Percentiles rank a stretch among this genome's conserved stretches.
phyloP scores from a whole-genome alignment of 2,797 vertebrate genomes.

The Phrynocephalus forsythii region DNA sequence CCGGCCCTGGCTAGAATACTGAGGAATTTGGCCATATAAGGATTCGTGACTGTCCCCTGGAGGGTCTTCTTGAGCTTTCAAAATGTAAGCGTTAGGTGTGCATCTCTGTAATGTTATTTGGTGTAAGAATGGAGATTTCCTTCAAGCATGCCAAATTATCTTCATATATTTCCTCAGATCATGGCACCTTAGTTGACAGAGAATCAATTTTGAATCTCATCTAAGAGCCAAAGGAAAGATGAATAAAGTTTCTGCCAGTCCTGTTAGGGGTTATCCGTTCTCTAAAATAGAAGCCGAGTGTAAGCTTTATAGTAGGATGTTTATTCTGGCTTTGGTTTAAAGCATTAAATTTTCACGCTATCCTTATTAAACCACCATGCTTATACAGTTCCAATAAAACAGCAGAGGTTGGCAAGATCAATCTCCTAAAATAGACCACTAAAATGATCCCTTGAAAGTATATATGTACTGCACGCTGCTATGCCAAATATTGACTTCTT shows the following conservation, averaged over 20 bases:
- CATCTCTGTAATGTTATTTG: slow-evolving; percentile 8
- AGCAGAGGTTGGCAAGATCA: slow-evolving; percentile 38
- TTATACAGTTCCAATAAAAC: slow-evolving; percentile 53
- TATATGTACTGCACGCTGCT: slow-evolving; percentile 57
- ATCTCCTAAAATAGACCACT: slow-evolving; percentile 63
- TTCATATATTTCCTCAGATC: slow-evolving; percentile 47
- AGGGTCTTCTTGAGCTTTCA: slow-evolving; percentile 33
- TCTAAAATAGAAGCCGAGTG: slow-evolving; percentile 18
- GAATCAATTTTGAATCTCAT: slow-evolving; percentile 60
- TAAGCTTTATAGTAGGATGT: slow-evolving; percentile 38
- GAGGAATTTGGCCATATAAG: neutral
- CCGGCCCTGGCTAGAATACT: too few relatives aligned
- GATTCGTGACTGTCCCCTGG: slow-evolving; percentile 15
- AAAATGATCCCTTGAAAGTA: slow-evolving; percentile 54
- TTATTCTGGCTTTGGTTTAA: slow-evolving; percentile 58
- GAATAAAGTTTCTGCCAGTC: slow-evolving; percentile 37
- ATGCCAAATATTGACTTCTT: slow-evolving; percentile 73
- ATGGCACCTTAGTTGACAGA: slow-evolving; percentile 49
- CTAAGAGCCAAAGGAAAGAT: slow-evolving; percentile 43
- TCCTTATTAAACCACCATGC: slow-evolving; percentile 53
- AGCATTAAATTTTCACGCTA: slow-evolving; percentile 50
- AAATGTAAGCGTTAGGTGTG: slow-evolving; percentile 8
- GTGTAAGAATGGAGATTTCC: slow-evolving; percentile 44
- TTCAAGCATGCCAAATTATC: slow-evolving; percentile 54
- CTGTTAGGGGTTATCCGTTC: slow-evolving; percentile 35